Percentiles rank a stretch among this genome's conserved stretches.
These are phyloP conservation scores for Lasioglossum marginatum DNA, from an alignment of 2,888 invertebrate genomes.

Conservation along the genomic window DNA sequence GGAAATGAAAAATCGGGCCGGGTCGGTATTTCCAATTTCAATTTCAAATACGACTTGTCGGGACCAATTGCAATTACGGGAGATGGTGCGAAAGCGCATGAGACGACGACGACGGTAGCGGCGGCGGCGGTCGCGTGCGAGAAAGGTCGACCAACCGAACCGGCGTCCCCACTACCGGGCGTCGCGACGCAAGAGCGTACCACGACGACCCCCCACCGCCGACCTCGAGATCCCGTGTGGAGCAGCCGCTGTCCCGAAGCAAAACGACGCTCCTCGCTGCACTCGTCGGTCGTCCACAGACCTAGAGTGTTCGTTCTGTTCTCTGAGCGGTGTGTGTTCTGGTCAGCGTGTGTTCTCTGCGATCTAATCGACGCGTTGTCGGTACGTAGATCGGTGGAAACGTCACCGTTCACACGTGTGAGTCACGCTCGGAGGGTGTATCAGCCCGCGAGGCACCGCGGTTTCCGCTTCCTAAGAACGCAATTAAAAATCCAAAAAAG, in stretches of 20 bases:
- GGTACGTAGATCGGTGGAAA: slow-evolving; percentile 58
- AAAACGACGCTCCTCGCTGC: slow-evolving; percentile 69
- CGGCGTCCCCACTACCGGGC: slow-evolving; percentile 46
- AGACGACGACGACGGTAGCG: not conserved
- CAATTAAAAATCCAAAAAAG: not conserved
- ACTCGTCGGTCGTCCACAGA: slow-evolving; percentile 67
- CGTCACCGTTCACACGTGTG: slow-evolving; percentile 23
- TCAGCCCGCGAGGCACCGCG: not conserved
- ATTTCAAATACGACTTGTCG: slow-evolving; percentile 9
- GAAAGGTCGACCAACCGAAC: slow-evolving; percentile 69
- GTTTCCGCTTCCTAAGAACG: not conserved
- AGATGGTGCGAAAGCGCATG: slow-evolving; percentile 25
- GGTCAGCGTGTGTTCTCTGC: slow-evolving; percentile 66
- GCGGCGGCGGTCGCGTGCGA: slow-evolving; percentile 60
- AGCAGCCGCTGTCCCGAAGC: slow-evolving; percentile 70
- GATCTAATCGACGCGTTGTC: slow-evolving; percentile 63
- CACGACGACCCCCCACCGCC: slow-evolving; percentile 61
- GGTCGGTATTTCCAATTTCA: not conserved
- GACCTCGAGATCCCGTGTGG: slow-evolving; percentile 64
- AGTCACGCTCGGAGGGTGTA: slow-evolving; percentile 8
- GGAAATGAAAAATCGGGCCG: not conserved
- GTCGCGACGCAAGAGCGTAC: slow-evolving; percentile 51
- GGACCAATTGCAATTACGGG: slow-evolving; percentile 38
- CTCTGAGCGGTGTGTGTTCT: slow-evolving; percentile 52
- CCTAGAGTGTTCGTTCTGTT: slow-evolving; percentile 67